A percentile compares a stretch with the other conserved stretches of the same genome.
These are phyloP conservation scores for Pristionchus arcanus DNA, from an alignment of 2,888 invertebrate genomes.

Conservation along the genomic window DNA sequence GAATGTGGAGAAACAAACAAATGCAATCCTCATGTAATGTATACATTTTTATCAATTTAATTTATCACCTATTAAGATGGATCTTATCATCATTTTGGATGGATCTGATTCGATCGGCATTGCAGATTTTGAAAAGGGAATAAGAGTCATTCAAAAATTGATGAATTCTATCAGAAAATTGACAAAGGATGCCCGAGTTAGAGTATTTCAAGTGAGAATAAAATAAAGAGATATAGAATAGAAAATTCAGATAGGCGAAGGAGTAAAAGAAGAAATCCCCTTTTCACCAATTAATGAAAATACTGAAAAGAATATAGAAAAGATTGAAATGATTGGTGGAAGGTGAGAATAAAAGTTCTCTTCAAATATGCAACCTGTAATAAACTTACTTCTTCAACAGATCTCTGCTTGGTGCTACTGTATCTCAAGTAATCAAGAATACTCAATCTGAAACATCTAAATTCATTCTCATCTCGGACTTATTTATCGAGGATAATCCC, in stretches of 20 bases:
- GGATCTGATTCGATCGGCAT: constrained; percentile 41
- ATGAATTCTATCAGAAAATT: neutral
- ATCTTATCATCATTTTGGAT: constrained; percentile 26
- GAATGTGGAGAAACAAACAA: neutral
- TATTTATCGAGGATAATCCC: constrained; percentile 19
- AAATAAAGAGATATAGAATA: neutral
- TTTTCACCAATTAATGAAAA: neutral
- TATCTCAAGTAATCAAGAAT: constrained; percentile 6
- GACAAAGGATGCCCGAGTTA: neutral
- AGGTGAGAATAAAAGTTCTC: neutral
- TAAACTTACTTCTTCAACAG: neutral
- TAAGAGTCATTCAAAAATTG: neutral
- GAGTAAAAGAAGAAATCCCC: neutral
- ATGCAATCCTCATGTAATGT: neutral
- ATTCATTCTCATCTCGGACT: constrained; percentile 35
- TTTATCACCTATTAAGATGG: constrained; percentile 5
- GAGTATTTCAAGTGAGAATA: neutral
- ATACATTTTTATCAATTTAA: neutral
- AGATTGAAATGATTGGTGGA: constrained; percentile 29
- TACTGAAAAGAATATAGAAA: neutral
- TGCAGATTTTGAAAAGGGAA: constrained; percentile 3
- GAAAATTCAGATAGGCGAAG: neutral
- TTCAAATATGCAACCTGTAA: neutral
- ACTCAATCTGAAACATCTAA: neutral
- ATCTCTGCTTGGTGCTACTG: neutral